Evolutionary conservation across 2,113 vertebrate genomes (phyloP).

Genomic region (Phalacrocorax brasilianus): DNA sequence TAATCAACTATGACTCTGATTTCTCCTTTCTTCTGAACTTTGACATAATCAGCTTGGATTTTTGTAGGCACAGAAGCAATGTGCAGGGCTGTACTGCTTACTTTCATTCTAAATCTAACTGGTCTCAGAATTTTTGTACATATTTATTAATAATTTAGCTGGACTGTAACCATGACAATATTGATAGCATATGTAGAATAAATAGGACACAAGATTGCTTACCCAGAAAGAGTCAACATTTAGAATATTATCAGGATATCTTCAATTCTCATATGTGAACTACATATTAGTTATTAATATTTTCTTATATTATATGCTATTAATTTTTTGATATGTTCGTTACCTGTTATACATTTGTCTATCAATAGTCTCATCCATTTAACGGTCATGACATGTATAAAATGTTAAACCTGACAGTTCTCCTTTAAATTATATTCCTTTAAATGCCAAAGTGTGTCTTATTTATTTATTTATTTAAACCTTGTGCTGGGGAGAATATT

Average conservation of each 20-base stretch:
- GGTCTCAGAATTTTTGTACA: not conserved
- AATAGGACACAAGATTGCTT: not conserved
- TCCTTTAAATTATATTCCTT: conserved; percentile 18
- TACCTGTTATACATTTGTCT: not conserved
- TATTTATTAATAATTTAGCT: not conserved
- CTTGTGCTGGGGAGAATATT: not conserved
- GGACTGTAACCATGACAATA: conserved; percentile 43
- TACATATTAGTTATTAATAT: not conserved
- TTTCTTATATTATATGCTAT: not conserved
- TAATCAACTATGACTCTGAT: not conserved
- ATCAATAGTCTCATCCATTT: not conserved
- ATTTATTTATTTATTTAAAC: conserved; percentile 11
- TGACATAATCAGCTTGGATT: not conserved
- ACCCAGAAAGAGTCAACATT: not conserved
- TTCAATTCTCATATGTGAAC: not conserved
- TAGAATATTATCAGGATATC: not conserved
- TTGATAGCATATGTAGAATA: conserved; percentile 6
- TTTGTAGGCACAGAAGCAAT: not conserved
- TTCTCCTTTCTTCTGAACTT: not conserved
- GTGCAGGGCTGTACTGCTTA: not conserved
- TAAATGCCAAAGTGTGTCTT: not conserved
- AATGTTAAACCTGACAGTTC: not conserved
- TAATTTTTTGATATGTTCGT: not conserved
- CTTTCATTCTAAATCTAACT: not conserved
- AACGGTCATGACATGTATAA: not conserved